phyloP scores from a whole-genome alignment of 2,113 vertebrate species.

The Neopipo cinnamomea region DNA sequence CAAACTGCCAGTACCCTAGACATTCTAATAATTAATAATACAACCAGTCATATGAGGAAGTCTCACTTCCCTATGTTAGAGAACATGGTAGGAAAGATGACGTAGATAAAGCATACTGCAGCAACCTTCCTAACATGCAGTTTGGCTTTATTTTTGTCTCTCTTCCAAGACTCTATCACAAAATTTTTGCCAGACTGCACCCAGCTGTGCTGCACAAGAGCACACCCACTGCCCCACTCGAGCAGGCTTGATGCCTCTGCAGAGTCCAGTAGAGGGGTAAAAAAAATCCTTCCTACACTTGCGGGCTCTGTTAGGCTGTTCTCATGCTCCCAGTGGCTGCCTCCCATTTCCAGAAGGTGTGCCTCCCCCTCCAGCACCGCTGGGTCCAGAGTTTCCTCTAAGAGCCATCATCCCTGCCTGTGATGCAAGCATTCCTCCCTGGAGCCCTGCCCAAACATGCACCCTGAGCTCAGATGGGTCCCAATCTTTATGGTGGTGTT shows the following conservation, averaged over 20 bases:
- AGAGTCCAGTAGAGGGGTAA: background rate
- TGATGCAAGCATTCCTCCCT: accelerated
- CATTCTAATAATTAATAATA: background rate
- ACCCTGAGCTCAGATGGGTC: background rate
- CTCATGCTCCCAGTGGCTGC: background rate
- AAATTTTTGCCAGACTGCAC: background rate
- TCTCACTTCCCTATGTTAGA: background rate
- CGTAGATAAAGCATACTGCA: background rate
- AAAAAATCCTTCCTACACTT: background rate
- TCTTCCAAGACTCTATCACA: background rate
- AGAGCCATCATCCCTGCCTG: background rate
- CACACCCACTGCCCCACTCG: background rate
- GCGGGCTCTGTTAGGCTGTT: background rate
- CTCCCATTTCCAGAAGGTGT: background rate
- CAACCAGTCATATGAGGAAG: background rate
- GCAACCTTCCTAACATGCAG: background rate
- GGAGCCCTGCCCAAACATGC: background rate
- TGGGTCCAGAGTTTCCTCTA: background rate
- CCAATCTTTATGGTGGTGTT: background rate
- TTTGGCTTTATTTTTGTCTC: background rate
- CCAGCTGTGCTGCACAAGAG: background rate
- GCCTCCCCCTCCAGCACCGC: background rate
- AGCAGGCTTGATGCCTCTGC: background rate
- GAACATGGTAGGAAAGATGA: background rate
- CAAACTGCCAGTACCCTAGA: background rate